Base-by-base conservation (phyloP, 2,888 invertebrate genomes). In the Agrochola lychnidis region DNA sequence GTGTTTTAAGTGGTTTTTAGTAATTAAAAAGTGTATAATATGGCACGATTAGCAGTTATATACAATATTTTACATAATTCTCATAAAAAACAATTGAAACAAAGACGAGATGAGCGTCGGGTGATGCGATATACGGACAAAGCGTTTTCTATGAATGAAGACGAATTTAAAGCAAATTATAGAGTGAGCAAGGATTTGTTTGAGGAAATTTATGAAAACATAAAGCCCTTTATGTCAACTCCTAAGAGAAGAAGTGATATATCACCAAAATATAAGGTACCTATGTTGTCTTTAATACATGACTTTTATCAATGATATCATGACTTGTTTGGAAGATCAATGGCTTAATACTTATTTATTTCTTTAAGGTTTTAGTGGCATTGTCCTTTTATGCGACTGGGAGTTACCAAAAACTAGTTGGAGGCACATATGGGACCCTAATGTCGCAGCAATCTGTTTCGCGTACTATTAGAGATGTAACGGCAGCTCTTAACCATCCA, bases 311-410 rank as follows among this genome's bases (percentile, higher is more conserved):
- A 45, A 45, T 45, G 12, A 45, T 42, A 9, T 42, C 42, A 42
- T 42, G 42, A 42, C 7, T 42, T 42, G 42, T 42, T 42, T 9
- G 42, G 9, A 40, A 40, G 40, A 42, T 42, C 42, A 7, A 42
- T 42, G 1, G 42, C 42, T 42, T 42, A 42, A 42, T 42, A 9
- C 45, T 45, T 45, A 12, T 45, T 10, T 12, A 45, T 10, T 45
- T 45, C 12, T 45, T 45, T 12, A 12, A 45, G 59, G 42, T 70
- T 57, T 70, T 70, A 30, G 45, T 70, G 42, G 45, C 70, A 48
- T 45, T 70, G 42, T 70, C 59, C 1, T 70, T 61, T 61, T 70
- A 61, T 36, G 61, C 70, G 10, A 61, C 61, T 70, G 70, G 70
- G 10, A 70, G 45, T 48, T 70, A 61, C 22, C 61, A 61, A 61